phyloP scores from a whole-genome alignment of 2,888 invertebrate species.

The Tenthredo amoena region DNA sequence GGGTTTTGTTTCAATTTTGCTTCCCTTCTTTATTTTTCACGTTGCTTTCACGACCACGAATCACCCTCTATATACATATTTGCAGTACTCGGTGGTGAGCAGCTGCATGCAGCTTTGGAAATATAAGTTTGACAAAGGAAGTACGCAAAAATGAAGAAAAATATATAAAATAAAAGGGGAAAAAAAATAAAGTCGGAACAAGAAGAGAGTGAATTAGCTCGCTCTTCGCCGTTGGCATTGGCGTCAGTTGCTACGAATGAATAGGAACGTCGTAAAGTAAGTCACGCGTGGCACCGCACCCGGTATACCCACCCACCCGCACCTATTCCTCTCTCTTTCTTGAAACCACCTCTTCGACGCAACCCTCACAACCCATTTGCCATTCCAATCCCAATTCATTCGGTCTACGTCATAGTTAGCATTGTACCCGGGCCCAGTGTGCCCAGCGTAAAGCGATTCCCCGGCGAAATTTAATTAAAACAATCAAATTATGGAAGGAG shows the following conservation, averaged over 20 bases:
- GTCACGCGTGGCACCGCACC: constrained; percentile 40
- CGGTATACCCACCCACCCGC: constrained; percentile 43
- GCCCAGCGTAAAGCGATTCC: constrained; percentile 77
- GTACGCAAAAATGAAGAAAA: background rate
- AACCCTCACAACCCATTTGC: constrained; percentile 63
- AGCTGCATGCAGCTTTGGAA: background rate
- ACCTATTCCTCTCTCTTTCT: constrained; percentile 21
- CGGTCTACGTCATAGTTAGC: constrained; percentile 73
- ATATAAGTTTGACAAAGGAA: background rate
- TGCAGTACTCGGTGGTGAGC: background rate
- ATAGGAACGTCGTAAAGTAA: constrained; percentile 51
- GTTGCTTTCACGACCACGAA: background rate
- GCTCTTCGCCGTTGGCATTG: background rate
- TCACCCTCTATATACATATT: constrained; percentile 25
- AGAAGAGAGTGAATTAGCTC: constrained; percentile 15
- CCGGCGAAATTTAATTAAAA: constrained; percentile 78
- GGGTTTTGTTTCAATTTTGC: constrained; percentile 24
- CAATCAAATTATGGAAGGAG: constrained; percentile 78
- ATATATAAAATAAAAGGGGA: background rate
- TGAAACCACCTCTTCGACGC: constrained; percentile 15
- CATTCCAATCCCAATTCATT: constrained; percentile 68
- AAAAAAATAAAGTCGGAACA: background rate
- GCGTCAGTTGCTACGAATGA: constrained; percentile 48
- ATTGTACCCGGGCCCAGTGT: constrained; percentile 73
- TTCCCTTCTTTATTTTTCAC: background rate